phyloP scores from a whole-genome alignment of 1,140 invertebrate species.

The Drosophila repleta region DNA sequence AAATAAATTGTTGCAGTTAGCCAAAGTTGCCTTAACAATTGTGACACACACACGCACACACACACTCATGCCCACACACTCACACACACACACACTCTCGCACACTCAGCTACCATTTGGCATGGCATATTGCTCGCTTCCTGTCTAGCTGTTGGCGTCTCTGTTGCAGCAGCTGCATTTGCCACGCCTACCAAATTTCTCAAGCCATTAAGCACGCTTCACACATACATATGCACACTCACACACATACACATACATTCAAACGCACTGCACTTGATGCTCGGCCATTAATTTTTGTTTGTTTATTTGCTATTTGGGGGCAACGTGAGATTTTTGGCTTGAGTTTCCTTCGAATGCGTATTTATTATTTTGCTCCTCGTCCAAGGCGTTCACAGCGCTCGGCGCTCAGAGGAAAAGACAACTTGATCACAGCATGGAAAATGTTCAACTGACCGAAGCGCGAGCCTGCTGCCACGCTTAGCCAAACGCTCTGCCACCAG shows the following conservation, averaged over 20 bases:
- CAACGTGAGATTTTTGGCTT: constrained; percentile 25
- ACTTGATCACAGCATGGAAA: constrained; percentile 81
- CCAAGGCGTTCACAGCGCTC: constrained; percentile 78
- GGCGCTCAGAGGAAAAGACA: constrained; percentile 81
- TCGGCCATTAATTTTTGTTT: constrained; percentile 42
- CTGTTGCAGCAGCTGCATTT: constrained; percentile 32
- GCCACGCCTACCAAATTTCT: constrained; percentile 67
- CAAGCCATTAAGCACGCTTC: constrained; percentile 60
- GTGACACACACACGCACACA: constrained; percentile 15
- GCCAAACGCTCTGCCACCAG: constrained; percentile 28
- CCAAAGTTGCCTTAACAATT: constrained; percentile 33
- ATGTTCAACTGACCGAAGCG: constrained; percentile 79
- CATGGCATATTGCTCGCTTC: constrained; percentile 33
- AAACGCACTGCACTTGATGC: constrained; percentile 55
- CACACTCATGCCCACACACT: constrained; percentile 6
- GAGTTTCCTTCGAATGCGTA: constrained; percentile 34
- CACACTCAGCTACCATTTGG: constrained; percentile 24
- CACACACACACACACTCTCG: constrained; percentile 11
- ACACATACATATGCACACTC: constrained; percentile 27
- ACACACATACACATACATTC: constrained; percentile 22
- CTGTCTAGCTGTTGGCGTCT: constrained; percentile 23
- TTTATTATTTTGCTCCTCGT: constrained; percentile 55
- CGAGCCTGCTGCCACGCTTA: constrained; percentile 54
- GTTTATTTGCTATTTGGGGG: constrained; percentile 15
- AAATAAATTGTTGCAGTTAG: constrained; percentile 38